These are phyloP conservation scores for Camptogramma bilineatum DNA, from an alignment of 2,888 invertebrate species.

Conservation along the genomic window DNA sequence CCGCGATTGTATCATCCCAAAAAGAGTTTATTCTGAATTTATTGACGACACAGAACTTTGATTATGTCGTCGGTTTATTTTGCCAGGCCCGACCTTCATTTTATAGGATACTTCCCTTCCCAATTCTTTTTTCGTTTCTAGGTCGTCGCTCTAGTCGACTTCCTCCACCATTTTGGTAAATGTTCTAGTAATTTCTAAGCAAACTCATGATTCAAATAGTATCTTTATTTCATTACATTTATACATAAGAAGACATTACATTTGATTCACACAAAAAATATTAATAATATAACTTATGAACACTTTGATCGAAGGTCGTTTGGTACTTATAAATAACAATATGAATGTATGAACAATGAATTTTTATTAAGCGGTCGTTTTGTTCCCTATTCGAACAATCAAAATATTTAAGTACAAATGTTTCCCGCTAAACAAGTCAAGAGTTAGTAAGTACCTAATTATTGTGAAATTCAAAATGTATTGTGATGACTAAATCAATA, in stretches of 20 bases:
- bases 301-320: conserved; percentile 52
- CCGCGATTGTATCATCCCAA: too few relatives aligned
- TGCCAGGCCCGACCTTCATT: too few relatives aligned
- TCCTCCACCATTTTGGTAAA: not conserved
- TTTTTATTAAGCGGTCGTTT: not conserved
- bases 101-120: too few relatives aligned
- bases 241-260: conserved; percentile 44
- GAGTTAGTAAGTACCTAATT: not conserved
- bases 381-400: not conserved
- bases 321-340: conserved; percentile 20
- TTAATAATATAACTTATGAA: conserved; percentile 50
- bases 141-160: too few relatives aligned
- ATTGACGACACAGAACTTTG: too few relatives aligned
- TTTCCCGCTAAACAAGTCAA: too few relatives aligned
- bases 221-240: conserved; percentile 37
- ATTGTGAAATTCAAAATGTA: not conserved
- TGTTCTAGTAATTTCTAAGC: conserved; percentile 2
- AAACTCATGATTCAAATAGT: conserved; percentile 31
- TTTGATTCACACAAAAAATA: conserved; percentile 36
- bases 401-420: not conserved
- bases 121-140: too few relatives aligned
- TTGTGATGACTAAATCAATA: not conserved
- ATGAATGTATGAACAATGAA: not conserved
- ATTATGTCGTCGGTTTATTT: too few relatives aligned
- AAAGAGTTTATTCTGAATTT: too few relatives aligned